phyloP scores from a whole-genome alignment of 2,888 invertebrate genomes.

The Eudasyphora cyanicolor region DNA sequence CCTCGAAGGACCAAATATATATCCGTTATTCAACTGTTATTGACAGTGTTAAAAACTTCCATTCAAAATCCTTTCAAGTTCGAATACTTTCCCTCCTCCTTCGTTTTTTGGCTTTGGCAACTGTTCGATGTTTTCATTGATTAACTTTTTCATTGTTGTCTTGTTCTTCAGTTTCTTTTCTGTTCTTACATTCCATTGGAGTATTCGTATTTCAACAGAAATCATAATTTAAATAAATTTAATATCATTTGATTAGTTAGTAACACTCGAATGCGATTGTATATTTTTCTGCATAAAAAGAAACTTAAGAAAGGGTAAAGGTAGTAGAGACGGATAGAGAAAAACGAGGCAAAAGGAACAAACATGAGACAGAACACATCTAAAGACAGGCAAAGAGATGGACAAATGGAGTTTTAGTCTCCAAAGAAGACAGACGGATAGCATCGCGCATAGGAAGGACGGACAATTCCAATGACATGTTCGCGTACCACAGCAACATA shows the following conservation, averaged over 20 bases:
- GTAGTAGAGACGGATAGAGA: neutral
- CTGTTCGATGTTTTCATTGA: constrained; percentile 54
- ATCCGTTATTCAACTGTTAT: no score
- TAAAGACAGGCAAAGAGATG: neutral
- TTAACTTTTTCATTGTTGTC: constrained; percentile 59
- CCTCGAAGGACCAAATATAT: neutral
- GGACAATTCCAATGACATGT: constrained; percentile 36
- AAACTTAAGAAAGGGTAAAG: neutral
- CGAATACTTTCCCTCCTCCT: neutral
- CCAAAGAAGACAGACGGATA: neutral
- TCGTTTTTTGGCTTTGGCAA: constrained; percentile 50
- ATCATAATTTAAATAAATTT: constrained; percentile 79
- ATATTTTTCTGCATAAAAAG: neutral
- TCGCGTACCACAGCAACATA: neutral
- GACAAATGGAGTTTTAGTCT: neutral
- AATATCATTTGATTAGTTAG: constrained; percentile 79
- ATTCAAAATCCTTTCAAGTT: no score
- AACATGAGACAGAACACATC: neutral
- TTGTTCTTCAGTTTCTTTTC: constrained; percentile 7
- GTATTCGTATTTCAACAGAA: constrained; percentile 74
- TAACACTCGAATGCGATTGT: constrained; percentile 74
- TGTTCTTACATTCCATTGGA: constrained; percentile 33
- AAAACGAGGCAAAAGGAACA: neutral
- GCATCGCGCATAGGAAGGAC: constrained; percentile 32
- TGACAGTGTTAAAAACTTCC: no score